Evolutionary conservation across 2,113 vertebrate species (phyloP).

Genomic region (Otus sunia): DNA sequence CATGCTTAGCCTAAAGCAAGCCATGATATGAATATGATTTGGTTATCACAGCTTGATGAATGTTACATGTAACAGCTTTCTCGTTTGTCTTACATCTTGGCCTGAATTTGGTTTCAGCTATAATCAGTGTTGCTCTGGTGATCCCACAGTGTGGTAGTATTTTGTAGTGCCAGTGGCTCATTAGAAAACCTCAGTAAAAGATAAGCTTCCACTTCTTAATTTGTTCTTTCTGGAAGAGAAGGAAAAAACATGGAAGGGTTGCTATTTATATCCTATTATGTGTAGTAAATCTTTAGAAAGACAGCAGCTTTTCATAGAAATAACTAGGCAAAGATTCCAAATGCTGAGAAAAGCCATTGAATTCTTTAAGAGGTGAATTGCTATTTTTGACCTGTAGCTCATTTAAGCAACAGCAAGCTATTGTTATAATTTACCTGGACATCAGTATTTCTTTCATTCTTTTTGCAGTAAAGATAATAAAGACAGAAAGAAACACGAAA

Average conservation of each 20-base stretch:
- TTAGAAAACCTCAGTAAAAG: not conserved
- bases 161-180: not conserved
- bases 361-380: constrained; percentile 10
- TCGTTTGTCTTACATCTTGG: not conserved
- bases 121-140: not conserved
- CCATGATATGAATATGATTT: not conserved
- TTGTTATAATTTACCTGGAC: not conserved
- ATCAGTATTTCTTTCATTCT: not conserved
- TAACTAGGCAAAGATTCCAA: constrained; percentile 30
- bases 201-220: not conserved
- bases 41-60: not conserved
- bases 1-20: not conserved
- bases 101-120: not conserved
- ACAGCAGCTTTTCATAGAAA: constrained; percentile 33
- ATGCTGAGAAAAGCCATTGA: constrained; percentile 13
- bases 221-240: constrained; percentile 4
- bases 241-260: not conserved
- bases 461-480: not conserved
- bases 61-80: not conserved
- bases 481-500: not conserved
- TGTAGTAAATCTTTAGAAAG: constrained; percentile 44
- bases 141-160: not conserved
- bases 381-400: not conserved
- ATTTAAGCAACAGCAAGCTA: not conserved
- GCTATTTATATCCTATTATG: constrained; percentile 20